A percentile compares a stretch with the other conserved stretches of the same genome.
These are phyloP conservation scores for Mythimna vitellina DNA, from an alignment of 2,888 invertebrate species.

Conservation along the genomic window DNA sequence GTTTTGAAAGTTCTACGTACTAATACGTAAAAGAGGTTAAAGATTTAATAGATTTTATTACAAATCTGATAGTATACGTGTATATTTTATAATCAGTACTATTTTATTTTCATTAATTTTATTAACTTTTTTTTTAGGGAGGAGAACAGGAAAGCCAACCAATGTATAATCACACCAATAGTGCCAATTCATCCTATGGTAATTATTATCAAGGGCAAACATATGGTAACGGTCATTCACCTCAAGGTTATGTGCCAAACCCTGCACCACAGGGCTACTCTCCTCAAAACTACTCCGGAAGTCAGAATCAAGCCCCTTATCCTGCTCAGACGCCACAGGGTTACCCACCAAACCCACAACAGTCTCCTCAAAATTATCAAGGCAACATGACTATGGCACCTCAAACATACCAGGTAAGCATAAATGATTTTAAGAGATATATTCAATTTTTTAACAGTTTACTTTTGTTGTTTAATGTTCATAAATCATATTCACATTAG, in stretches of 20 bases:
- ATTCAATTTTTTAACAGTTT: background rate
- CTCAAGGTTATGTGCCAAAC: conserved; percentile 84
- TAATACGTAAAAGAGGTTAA: background rate
- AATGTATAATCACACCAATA: conserved; percentile 86
- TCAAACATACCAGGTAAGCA: conserved; percentile 89
- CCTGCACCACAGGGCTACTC: conserved; percentile 84
- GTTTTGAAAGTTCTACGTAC: conserved; percentile 32
- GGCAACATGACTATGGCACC: conserved; percentile 86
- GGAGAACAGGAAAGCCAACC: conserved; percentile 86
- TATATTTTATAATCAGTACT: background rate
- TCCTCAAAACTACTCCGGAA: conserved; percentile 82
- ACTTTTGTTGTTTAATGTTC: background rate
- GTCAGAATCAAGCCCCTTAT: conserved; percentile 79
- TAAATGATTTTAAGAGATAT: background rate
- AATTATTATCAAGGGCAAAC: conserved; percentile 87
- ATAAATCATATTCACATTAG: too few relatives aligned
- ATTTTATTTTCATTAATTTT: background rate
- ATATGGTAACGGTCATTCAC: conserved; percentile 88
- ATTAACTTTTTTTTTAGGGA: conserved; percentile 73
- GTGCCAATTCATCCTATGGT: conserved; percentile 83
- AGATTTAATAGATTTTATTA: background rate
- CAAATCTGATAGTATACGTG: background rate
- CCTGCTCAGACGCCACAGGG: conserved; percentile 81
- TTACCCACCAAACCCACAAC: conserved; percentile 85
- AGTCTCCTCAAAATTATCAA: conserved; percentile 84